Evolutionary conservation across 1,140 invertebrate species (phyloP).

Genomic region (Euglossa dilemma): DNA sequence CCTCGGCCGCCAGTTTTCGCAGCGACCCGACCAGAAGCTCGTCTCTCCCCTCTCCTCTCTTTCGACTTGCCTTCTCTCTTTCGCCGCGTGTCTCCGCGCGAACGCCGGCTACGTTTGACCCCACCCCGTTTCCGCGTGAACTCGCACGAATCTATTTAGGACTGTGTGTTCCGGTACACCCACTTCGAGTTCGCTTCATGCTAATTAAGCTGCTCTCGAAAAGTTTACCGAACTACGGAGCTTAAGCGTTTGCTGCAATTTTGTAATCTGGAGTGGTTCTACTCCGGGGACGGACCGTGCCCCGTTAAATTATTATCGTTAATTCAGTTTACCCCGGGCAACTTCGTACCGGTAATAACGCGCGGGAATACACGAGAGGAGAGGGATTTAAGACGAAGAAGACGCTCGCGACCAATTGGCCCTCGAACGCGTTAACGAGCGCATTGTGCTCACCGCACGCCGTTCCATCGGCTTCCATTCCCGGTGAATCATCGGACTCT

Average conservation of each 20-base stretch:
- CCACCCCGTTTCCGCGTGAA: constrained; percentile 49
- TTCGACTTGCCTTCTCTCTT: background rate
- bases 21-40: background rate
- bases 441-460: background rate
- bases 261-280: constrained; percentile 30
- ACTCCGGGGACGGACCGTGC: background rate
- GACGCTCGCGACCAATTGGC: background rate
- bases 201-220: constrained; percentile 47
- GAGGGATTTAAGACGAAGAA: constrained; percentile 12
- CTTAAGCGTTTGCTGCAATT: constrained; percentile 49
- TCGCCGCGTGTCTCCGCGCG: constrained; percentile 1
- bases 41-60: background rate
- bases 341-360: constrained; percentile 25
- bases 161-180: constrained; percentile 12
- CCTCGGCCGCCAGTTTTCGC: background rate
- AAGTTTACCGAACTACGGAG: constrained; percentile 37
- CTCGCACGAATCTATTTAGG: constrained; percentile 57
- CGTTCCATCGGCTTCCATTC: background rate
- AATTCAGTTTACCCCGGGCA: constrained; percentile 38
- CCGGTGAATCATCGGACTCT: constrained; percentile 1
- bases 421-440: constrained; percentile 35
- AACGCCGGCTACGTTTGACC: constrained; percentile 18
- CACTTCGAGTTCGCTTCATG: constrained; percentile 21
- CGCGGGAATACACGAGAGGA: background rate
- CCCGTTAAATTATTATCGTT: constrained; percentile 47